Evolutionary conservation across 2,113 vertebrate genomes (phyloP).

Genomic region (Uria lomvia): DNA sequence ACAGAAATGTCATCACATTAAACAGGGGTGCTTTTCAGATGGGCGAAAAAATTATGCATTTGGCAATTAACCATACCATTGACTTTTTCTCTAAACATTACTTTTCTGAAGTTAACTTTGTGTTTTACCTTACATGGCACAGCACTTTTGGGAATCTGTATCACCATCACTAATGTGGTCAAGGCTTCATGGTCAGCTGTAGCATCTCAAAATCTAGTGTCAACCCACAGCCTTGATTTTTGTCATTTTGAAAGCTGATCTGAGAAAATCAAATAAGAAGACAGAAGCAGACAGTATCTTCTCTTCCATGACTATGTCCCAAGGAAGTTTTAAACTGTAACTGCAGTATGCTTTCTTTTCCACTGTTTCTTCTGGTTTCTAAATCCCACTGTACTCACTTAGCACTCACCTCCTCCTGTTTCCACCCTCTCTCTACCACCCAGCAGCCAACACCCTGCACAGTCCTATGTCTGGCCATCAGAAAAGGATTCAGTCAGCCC

Average conservation of each 20-base stretch:
- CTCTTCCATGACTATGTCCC: neutral
- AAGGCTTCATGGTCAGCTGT: neutral
- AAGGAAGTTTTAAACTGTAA: neutral
- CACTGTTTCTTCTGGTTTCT: neutral
- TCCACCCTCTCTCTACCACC: neutral
- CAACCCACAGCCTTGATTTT: neutral
- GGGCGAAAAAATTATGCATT: accelerated
- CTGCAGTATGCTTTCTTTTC: neutral
- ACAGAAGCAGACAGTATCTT: neutral
- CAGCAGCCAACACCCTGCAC: neutral
- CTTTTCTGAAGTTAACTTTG: neutral
- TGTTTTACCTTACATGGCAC: neutral
- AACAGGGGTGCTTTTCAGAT: neutral
- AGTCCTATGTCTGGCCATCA: neutral
- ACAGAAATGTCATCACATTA: neutral
- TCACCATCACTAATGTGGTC: neutral
- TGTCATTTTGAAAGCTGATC: neutral
- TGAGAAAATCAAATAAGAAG: neutral
- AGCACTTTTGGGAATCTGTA: neutral
- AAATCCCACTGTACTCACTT: neutral
- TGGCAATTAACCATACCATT: neutral
- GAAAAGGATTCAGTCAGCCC: neutral
- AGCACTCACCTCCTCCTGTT: neutral
- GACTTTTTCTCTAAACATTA: neutral
- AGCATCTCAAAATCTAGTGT: neutral